Evolutionary conservation across 2,797 vertebrate species (phyloP).

Genomic region (Clarias fuscus): DNA sequence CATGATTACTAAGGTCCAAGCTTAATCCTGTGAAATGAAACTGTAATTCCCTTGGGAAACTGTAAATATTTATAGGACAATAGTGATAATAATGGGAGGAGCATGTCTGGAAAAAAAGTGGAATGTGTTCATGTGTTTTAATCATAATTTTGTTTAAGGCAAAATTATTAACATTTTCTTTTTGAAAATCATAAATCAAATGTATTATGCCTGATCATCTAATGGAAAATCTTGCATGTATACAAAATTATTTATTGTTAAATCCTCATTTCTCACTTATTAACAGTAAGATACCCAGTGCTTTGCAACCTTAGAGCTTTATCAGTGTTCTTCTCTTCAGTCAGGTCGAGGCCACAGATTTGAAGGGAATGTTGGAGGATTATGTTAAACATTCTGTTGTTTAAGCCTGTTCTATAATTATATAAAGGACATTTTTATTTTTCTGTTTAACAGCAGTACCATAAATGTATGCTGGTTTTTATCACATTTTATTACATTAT

Average conservation of each 20-base stretch:
- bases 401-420: background rate
- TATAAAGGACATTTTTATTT: too few species aligned
- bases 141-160: too few species aligned
- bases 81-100: background rate
- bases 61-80: background rate
- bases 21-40: background rate
- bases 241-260: background rate
- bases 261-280: background rate
- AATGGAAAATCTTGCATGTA: background rate
- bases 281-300: background rate
- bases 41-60: background rate
- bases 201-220: background rate
- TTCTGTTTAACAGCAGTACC: background rate
- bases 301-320: background rate
- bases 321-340: background rate
- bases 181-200: background rate
- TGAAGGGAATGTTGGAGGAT: background rate
- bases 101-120: background rate
- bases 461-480: background rate
- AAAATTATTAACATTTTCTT: background rate
- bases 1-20: slow-evolving; percentile 15
- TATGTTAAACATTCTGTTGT: background rate
- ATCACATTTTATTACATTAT: background rate
- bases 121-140: background rate
- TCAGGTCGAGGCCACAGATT: background rate